Evolutionary conservation across 2,113 vertebrate species (phyloP), one percentile per base, ranked within the genome.

Genomic region (Spizaetus ornatus): DNA sequence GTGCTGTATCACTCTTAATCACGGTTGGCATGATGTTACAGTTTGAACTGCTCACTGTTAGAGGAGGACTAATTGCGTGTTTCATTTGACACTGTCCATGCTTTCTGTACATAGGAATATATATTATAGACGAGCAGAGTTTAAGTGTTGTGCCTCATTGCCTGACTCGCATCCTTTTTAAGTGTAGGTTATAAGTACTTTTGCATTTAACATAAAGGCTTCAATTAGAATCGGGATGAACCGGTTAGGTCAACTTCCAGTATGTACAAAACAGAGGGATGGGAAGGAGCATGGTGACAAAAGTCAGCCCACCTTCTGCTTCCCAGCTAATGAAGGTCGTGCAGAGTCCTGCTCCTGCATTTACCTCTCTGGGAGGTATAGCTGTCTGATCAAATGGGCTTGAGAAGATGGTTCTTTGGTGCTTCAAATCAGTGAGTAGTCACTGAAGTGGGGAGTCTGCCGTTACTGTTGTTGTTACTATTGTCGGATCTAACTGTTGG

Each of bases 1-100:
- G 98, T 98, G 97, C 97, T 98, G 97, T 98, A 98, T 99, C 98
- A 98, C 97, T 99, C 98, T 98, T 98, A 97, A 98, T 98, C 98
- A 98, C 9, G 79, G 91, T 67, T 98, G 97, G 97, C 97, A 95
- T 95, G 98, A 98, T 98, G 97, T 92, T 98, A 97, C 83, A 92
- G 89, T 92, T 96, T 82, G 97, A 98, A 97, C 97, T 55, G 87
- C 88, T 97, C 93, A 58, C 94, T 95, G 86, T 91, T 95, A n/a
- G 82, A 97, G 92, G 94, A 78, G 96, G 78, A 93, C 94, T 97
- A 98, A 98, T 98, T 98, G 96, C 40, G 69, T 97, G 96, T 97
- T 98, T 97, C 96, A 86, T 98, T 92, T 97, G 97, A 98, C 96
- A 97, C 91, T 96, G 96, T 80, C 97, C 97, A 48, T 85, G 93